These are phyloP conservation scores for Aphidoletes aphidimyza DNA, from an alignment of 2,888 invertebrate species.

Conservation along the genomic window DNA sequence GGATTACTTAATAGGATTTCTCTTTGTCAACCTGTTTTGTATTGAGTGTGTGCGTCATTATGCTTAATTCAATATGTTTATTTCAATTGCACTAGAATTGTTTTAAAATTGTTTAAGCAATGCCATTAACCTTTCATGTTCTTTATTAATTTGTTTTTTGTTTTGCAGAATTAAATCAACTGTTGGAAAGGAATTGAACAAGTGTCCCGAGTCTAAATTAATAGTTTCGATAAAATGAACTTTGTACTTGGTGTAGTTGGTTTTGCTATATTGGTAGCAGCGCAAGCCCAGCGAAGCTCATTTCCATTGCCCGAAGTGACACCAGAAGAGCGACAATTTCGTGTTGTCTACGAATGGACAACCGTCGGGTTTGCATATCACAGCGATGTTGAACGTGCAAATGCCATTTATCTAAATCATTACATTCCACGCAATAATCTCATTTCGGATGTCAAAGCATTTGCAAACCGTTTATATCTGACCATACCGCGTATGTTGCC, in stretches of 20 bases:
- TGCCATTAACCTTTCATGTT: neutral
- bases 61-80: no score
- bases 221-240: neutral
- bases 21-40: no score
- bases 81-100: no score
- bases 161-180: neutral
- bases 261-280: neutral
- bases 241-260: neutral
- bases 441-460: slow-evolving; percentile 75
- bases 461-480: slow-evolving; percentile 75
- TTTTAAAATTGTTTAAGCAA: no score
- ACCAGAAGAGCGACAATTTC: slow-evolving; percentile 68
- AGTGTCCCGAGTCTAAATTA: neutral
- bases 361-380: slow-evolving; percentile 77
- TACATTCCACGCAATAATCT: slow-evolving; percentile 77
- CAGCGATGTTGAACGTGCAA: slow-evolving; percentile 69
- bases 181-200: neutral
- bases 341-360: slow-evolving; percentile 79
- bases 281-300: slow-evolving; percentile 51
- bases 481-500: slow-evolving; percentile 76
- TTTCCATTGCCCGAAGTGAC: slow-evolving; percentile 58
- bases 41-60: neutral
- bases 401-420: slow-evolving; percentile 69
- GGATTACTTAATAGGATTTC: slow-evolving; percentile 2
- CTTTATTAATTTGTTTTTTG: neutral